Conservation (phyloP, 1,140 invertebrate genomes). For the Cotesia vestalis region DNA sequence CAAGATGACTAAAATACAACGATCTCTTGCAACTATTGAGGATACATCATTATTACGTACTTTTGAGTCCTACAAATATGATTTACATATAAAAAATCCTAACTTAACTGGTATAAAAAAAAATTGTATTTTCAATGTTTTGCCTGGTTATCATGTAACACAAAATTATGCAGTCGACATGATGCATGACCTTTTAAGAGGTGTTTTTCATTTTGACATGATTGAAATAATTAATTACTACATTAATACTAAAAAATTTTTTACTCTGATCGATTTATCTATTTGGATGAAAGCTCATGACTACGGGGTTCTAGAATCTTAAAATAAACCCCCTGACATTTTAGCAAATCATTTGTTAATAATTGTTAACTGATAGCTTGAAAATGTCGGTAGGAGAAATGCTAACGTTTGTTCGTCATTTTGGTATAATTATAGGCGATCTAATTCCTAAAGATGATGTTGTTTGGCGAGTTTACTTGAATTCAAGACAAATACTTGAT, state of each 20-base stretch:
- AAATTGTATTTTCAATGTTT: constrained; percentile 48
- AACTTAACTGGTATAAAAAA: constrained; percentile 47
- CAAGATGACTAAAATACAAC: constrained; percentile 17
- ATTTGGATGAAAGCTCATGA: constrained; percentile 27
- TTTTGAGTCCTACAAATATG: neutral
- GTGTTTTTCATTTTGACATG: constrained; percentile 53
- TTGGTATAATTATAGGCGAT: constrained; percentile 28
- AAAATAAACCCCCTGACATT: constrained; percentile 16
- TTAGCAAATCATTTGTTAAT: constrained; percentile 16
- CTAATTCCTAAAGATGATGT: constrained; percentile 24
- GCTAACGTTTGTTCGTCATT: constrained; percentile 29
- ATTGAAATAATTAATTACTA: constrained; percentile 47
- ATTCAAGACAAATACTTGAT: constrained; percentile 17
- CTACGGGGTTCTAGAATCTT: neutral
- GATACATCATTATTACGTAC: constrained; percentile 2
- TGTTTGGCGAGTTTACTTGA: constrained; percentile 11
- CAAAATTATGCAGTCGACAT: constrained; percentile 54
- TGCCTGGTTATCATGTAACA: constrained; percentile 52
- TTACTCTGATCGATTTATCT: constrained; percentile 46
- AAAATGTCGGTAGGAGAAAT: constrained; percentile 29
- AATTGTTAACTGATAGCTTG: constrained; percentile 2
- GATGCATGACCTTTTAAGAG: constrained; percentile 60
- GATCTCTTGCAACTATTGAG: constrained; percentile 4
- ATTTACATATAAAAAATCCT: neutral
- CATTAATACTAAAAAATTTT: constrained; percentile 48